Percentiles rank a stretch among this genome's conserved stretches.
Conservation (phyloP, 1,140 invertebrate genomes). For the Palaemon carinicauda region DNA sequence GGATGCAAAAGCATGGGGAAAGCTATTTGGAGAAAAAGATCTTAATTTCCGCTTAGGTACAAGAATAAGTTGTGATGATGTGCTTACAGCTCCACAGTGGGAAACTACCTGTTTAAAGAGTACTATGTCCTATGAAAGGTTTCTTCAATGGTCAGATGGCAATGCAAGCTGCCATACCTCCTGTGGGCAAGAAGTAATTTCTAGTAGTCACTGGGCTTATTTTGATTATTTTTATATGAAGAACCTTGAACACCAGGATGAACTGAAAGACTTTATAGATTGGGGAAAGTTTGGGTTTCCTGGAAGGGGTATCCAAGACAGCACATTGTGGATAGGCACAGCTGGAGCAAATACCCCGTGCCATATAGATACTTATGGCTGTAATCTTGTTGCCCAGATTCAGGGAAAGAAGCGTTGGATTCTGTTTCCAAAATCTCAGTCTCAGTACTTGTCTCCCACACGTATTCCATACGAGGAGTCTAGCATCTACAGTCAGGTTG, state of each 20-base stretch:
- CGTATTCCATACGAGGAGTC: constrained; percentile 97
- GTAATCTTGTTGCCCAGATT: constrained; percentile 89
- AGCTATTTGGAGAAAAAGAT: neutral
- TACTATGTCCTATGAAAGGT: neutral
- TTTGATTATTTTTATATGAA: constrained; percentile 57
- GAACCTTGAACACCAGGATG: neutral
- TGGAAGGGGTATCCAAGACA: constrained; percentile 74
- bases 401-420: constrained; percentile 92
- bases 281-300: constrained; percentile 82
- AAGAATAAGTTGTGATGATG: neutral
- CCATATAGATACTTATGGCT: constrained; percentile 93
- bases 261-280: constrained; percentile 69
- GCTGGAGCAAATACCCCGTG: constrained; percentile 89
- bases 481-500: constrained; percentile 84
- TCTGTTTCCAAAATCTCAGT: constrained; percentile 84
- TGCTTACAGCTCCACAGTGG: constrained; percentile 25
- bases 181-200: neutral
- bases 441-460: constrained; percentile 76
- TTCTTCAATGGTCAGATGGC: constrained; percentile 26
- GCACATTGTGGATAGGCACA: constrained; percentile 90
- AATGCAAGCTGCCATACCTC: neutral
- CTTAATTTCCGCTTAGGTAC: constrained; percentile 11
- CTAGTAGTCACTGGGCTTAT: constrained; percentile 48
- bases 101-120: constrained; percentile 3
- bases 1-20: neutral